These are phyloP conservation scores for Eristalis pertinax DNA, from an alignment of 2,888 invertebrate genomes.

Conservation along the genomic window DNA sequence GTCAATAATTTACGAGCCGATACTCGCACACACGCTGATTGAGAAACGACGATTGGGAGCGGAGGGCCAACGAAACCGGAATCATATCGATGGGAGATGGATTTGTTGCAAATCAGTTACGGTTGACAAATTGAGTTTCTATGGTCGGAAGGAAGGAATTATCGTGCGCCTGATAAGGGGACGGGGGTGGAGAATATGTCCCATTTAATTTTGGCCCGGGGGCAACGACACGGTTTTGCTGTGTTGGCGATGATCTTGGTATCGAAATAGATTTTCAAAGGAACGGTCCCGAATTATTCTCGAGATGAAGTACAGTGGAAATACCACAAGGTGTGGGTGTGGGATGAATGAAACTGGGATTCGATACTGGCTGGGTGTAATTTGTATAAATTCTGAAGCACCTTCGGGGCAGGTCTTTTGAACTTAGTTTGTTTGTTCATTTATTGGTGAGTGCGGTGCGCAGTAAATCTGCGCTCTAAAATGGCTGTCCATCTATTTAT, in stretches of 20 bases:
- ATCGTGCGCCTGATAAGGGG: background rate
- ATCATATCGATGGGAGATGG: background rate
- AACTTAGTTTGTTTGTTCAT: background rate
- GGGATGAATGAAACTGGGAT: background rate
- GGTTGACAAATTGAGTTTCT: constrained; percentile 12
- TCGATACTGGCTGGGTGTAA: background rate
- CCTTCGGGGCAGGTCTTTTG: background rate
- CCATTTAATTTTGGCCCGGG: background rate
- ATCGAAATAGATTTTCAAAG: background rate
- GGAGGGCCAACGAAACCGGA: background rate
- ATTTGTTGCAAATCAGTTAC: constrained; percentile 23
- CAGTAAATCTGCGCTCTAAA: background rate
- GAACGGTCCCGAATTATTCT: no score
- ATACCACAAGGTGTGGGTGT: background rate
- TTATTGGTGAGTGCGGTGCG: background rate
- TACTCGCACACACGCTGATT: constrained; percentile 18
- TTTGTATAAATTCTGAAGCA: background rate
- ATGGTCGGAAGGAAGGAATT: background rate
- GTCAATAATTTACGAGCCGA: constrained; percentile 41
- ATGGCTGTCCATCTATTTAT: background rate
- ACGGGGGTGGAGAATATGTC: background rate
- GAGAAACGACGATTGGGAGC: constrained; percentile 8
- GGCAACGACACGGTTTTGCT: background rate
- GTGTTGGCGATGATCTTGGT: background rate
- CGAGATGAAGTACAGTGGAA: background rate